Evolutionary conservation across 2,888 invertebrate species (phyloP).

Genomic region (Ischnura elegans): DNA sequence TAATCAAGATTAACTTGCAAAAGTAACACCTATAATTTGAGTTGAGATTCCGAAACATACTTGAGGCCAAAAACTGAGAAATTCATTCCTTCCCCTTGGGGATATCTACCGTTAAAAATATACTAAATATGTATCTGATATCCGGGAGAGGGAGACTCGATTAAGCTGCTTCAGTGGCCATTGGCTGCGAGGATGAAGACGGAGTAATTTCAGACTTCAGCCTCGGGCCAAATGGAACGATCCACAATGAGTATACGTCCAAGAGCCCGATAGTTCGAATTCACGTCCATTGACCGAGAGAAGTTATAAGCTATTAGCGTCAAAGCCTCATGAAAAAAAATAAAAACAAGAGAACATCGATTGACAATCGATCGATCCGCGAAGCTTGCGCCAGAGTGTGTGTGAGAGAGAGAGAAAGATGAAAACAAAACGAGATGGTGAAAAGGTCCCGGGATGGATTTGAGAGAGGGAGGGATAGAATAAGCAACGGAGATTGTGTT

Average conservation of each 20-base stretch:
- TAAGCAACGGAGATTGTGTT: not conserved
- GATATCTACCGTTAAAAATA: not conserved
- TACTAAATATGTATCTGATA: not conserved
- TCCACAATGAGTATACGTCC: not conserved
- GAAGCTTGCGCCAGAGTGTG: not conserved
- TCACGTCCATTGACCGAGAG: not conserved
- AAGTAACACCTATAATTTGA: not conserved
- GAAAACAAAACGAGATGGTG: not conserved
- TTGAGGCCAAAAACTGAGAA: not conserved
- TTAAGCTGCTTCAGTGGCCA: not conserved
- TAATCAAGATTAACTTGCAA: not conserved
- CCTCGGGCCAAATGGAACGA: not conserved
- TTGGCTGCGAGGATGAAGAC: not conserved
- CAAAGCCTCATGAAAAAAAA: not conserved
- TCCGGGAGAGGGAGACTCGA: not conserved
- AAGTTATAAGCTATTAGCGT: slow-evolving; percentile 23
- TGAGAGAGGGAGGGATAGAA: not conserved
- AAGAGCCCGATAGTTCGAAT: not conserved
- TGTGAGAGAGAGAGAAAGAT: too few species aligned
- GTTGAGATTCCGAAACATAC: not conserved
- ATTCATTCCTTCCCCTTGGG: not conserved
- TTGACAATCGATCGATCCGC: not conserved
- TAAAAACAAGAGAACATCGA: not conserved
- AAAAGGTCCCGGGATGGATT: not conserved
- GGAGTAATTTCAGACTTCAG: not conserved